Evolutionary conservation across 2,888 invertebrate species (phyloP).

Genomic region (Barypeithes pellucidus): DNA sequence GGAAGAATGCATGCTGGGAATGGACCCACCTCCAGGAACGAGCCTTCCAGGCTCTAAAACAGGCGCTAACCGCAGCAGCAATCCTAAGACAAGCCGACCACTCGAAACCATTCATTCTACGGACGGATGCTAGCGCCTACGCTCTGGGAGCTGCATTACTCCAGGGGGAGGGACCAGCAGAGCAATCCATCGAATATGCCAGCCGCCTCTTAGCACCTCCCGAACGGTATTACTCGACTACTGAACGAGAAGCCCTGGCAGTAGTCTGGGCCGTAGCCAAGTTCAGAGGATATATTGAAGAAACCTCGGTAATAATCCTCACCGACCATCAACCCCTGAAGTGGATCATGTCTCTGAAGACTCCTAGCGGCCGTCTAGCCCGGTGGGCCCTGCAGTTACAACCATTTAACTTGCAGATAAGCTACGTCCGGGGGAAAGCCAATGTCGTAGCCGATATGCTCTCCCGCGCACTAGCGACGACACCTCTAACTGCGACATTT

Average conservation of each 20-base stretch:
- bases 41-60: slow-evolving; percentile 52
- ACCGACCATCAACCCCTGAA: slow-evolving; percentile 71
- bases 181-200: slow-evolving; percentile 59
- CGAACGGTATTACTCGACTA: slow-evolving; percentile 58
- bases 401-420: slow-evolving; percentile 60
- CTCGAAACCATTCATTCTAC: slow-evolving; percentile 54
- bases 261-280: slow-evolving; percentile 64
- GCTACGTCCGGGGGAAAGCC: slow-evolving; percentile 42
- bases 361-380: slow-evolving; percentile 64
- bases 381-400: slow-evolving; percentile 68
- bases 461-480: slow-evolving; percentile 25
- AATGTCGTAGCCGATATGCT: slow-evolving; percentile 53
- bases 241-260: slow-evolving; percentile 59
- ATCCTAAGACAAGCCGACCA: slow-evolving; percentile 55
- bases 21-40: slow-evolving; percentile 41
- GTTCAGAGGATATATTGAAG: slow-evolving; percentile 66
- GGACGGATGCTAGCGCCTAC: slow-evolving; percentile 60
- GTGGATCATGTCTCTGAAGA: slow-evolving; percentile 67
- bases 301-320: slow-evolving; percentile 62
- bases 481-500: too few relatives aligned
- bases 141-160: slow-evolving; percentile 50
- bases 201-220: slow-evolving; percentile 58
- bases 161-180: slow-evolving; percentile 57
- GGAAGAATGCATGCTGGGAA: slow-evolving; percentile 47
- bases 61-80: slow-evolving; percentile 52